Percentiles rank a stretch among this genome's conserved stretches.
phyloP scores from a whole-genome alignment of 2,113 vertebrate genomes.

The Psittacus erithacus region DNA sequence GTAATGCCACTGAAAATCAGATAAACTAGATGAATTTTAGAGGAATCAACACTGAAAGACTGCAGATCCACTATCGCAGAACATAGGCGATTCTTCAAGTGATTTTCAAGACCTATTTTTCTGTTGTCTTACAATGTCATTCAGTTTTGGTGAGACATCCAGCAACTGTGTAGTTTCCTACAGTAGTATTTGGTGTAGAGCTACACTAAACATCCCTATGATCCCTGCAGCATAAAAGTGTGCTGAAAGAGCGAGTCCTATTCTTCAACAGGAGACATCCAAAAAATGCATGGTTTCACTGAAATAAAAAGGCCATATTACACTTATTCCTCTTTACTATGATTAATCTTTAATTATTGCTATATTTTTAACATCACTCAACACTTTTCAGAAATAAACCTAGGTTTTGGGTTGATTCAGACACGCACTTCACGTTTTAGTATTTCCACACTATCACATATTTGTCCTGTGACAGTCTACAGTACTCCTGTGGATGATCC shows the following conservation, averaged over 20 bases:
- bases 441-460: neutral
- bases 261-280: neutral
- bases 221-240: neutral
- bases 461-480: neutral
- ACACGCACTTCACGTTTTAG: neutral
- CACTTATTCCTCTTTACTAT: neutral
- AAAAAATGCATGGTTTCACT: neutral
- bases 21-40: neutral
- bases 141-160: neutral
- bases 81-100: neutral
- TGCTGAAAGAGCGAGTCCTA: neutral
- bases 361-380: neutral
- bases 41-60: neutral
- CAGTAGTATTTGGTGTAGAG: neutral
- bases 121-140: neutral
- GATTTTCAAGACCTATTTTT: neutral
- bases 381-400: neutral
- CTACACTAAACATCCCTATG: neutral
- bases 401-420: neutral
- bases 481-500: neutral
- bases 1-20: neutral
- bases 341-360: neutral
- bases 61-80: neutral
- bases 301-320: neutral
- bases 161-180: neutral